Conservation (phyloP, 2,797 vertebrate species). For the Coilia nasus region DNA sequence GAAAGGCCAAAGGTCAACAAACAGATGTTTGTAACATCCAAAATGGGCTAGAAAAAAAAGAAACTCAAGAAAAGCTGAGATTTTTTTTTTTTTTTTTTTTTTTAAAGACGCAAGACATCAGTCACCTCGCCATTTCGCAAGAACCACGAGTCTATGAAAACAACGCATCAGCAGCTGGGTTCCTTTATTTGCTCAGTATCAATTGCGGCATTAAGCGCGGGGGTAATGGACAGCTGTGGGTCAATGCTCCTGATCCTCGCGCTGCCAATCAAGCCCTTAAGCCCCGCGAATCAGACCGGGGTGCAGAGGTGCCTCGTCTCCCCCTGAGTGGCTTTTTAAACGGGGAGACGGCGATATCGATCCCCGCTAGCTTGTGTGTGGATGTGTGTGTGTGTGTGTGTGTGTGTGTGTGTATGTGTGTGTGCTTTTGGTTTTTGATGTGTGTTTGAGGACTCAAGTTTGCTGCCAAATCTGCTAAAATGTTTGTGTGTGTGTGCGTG, state of each 20-base stretch:
- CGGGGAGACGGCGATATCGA: conserved; percentile 77
- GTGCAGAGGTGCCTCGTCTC: conserved; percentile 74
- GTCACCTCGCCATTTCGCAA: conserved; percentile 24
- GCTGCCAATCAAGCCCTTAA: conserved; percentile 81
- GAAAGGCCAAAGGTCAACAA: not conserved
- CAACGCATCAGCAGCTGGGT: conserved; percentile 73
- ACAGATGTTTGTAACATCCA: conserved; percentile 12
- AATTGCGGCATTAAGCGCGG: conserved; percentile 79
- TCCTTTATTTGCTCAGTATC: conserved; percentile 82
- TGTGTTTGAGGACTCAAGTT: conserved; percentile 22
- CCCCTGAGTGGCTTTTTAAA: conserved; percentile 81
- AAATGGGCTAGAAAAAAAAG: conserved; percentile 18
- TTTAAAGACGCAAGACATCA: not conserved
- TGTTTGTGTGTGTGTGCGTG: not conserved
- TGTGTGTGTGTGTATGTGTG: not conserved
- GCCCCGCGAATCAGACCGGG: conserved; percentile 76
- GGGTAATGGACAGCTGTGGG: conserved; percentile 84
- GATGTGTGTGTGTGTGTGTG: not conserved
- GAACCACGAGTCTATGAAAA: conserved; percentile 58
- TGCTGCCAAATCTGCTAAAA: not conserved
- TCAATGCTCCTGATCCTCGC: conserved; percentile 72
- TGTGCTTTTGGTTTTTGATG: conserved; percentile 50
- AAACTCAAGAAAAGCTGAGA: not conserved
- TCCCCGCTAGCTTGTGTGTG: conserved; percentile 63
- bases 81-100: not conserved